Conservation (phyloP, 2,888 invertebrate genomes). For the Latheticus oryzae region DNA sequence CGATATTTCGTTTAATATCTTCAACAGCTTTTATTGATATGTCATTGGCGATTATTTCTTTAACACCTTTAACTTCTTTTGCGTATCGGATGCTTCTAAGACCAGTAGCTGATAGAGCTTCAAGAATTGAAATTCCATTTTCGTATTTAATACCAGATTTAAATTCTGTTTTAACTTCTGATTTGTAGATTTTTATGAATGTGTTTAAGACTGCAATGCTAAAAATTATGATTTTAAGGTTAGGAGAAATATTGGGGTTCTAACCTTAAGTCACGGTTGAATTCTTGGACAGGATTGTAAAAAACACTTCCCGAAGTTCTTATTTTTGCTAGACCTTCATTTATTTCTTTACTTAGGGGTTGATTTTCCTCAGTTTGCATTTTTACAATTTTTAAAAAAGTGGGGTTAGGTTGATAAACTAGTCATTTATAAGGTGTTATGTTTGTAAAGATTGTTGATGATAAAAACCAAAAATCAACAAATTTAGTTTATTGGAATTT, state of each 20-base stretch:
- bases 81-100: constrained; percentile 96
- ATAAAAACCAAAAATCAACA: no score
- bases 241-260: constrained; percentile 5
- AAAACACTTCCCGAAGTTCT: constrained; percentile 85
- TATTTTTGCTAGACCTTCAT: constrained; percentile 85
- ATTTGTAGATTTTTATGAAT: constrained; percentile 70
- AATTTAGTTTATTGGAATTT: no score
- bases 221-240: constrained; percentile 7
- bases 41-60: constrained; percentile 91
- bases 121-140: constrained; percentile 79
- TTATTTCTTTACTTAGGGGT: constrained; percentile 61
- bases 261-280: constrained; percentile 91
- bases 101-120: constrained; percentile 96
- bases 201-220: constrained; percentile 80
- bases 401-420: constrained; percentile 23
- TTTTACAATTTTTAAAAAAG: constrained; percentile 9
- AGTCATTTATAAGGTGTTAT: no score
- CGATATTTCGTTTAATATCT: constrained; percentile 85
- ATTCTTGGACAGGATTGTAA: constrained; percentile 98
- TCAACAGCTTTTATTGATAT: constrained; percentile 86
- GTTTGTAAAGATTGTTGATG: no score
- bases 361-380: constrained; percentile 10
- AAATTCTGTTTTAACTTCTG: constrained; percentile 26
- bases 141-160: constrained; percentile 57
- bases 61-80: constrained; percentile 87